Base-by-base conservation (phyloP, 2,888 invertebrate species). In the Flexamia atlantica region DNA sequence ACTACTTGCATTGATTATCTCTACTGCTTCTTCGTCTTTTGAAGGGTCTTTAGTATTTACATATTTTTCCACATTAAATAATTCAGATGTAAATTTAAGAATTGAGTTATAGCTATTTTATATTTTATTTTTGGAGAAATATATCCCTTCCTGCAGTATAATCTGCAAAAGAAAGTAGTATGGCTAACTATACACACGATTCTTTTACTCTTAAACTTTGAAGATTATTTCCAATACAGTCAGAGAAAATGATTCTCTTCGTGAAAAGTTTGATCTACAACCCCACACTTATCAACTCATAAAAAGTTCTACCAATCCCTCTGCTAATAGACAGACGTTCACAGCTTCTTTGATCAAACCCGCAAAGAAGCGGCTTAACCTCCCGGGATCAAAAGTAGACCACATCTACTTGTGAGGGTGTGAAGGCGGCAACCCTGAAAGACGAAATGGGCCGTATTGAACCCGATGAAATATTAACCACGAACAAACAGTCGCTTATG, bases 401-500 rank as follows among this genome's bases (percentile, higher is more conserved):
- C 57, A 23, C 23, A 3, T 7, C 23, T 7, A 3, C 57, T 57
- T 20, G 23, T 57, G 57, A n/a, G 23, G 57, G 57, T 23, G 57
- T 57, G 20, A 23, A 36, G 40, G 72, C 40, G 40, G 72, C 40
- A 17, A 4, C 2, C 36, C 72, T n/a, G 40, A 72, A 23, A 40
- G 40, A 7, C n/a, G 36, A 72, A 72, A 40, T 72, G 72, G 72
- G 5, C 46, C 46, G 46, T 23, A 46, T 76, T 46, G 50, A 76
- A 76, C 76, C 36, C 9, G 50, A 46, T 46, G 76, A 76, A 42
- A 28, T 76, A 76, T 76, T n/a, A 76, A 42, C 20, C 50, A 30
- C 76, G 76, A 46, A 76, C 76, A 76, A 76, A 76, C 76, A 76
- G 76, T 40, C 40, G 76, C 28, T 42, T 76, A 76, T 76, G 76